Evolutionary conservation across 2,888 invertebrate genomes (phyloP), one percentile per base, ranked within the genome.

Genomic region (Hesperia comma): DNA sequence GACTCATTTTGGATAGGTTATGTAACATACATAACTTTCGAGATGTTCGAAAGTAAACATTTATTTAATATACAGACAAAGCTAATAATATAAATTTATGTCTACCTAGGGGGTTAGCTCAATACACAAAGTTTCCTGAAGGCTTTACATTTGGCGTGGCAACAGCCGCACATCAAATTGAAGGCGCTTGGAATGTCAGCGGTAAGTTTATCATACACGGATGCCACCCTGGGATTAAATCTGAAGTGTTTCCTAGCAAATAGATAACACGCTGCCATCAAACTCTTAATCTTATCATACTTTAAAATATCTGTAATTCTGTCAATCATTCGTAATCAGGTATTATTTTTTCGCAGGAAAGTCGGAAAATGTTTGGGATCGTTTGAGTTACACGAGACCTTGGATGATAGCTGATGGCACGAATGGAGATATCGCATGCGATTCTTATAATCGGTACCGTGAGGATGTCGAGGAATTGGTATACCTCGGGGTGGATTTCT

Each of bases 361-460:
- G 83, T 92, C 94, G 0, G 94, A 94, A 84, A 95, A 93, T 84
- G 93, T 94, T 14, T 95, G 94, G 94, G 95, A 95, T 76, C 86
- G 85, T 32, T 85, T 93, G 68, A 84, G 88, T 0, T 93, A 93
- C 76, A 89, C 90, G 0, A 84, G 86, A 26, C 93, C 94, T 0
- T 94, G 95, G 67, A 92, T 94, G 83, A 94, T 96, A 40, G 92
- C 83, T 0, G 94, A 95, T 69, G 85, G 89, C 1, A 92, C 93
- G 2, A 95, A 94, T 67, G 96, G 95, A 0, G 95, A 96, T 75
- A 79, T 95, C 1, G 95, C 96, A 0, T 94, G 95, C 70, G 95
- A 96, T 82, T 95, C 95, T 1, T 96, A 95, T 83, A 90, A 95
- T 81, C 93, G 94, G 69, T 95, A 94, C 79, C 90, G 86, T 68